phyloP scores from a whole-genome alignment of 2,888 invertebrate species.

The Macrophya annulata region DNA sequence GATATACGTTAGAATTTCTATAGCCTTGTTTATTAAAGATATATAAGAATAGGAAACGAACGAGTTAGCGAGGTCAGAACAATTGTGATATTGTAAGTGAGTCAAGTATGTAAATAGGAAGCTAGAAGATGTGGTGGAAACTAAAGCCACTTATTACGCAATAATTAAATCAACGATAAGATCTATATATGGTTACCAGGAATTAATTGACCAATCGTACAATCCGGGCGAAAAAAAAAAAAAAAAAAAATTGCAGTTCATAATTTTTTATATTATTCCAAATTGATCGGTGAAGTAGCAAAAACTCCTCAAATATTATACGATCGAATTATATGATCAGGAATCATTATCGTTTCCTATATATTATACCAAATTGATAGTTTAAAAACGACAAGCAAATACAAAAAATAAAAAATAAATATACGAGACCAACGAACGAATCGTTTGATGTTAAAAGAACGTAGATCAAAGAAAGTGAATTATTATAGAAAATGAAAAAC shows the following conservation, averaged over 20 bases:
- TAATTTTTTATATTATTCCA: background rate
- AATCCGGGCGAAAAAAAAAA: background rate
- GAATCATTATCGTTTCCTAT: background rate
- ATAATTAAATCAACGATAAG: background rate
- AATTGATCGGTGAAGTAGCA: background rate
- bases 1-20: slow-evolving; percentile 1
- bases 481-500: background rate
- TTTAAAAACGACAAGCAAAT: background rate
- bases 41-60: background rate
- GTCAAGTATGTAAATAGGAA: slow-evolving; percentile 11
- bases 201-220: background rate
- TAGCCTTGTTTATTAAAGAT: slow-evolving; percentile 4
- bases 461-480: too few species aligned
- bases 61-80: slow-evolving; percentile 2
- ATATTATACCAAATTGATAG: background rate
- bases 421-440: background rate
- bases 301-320: background rate
- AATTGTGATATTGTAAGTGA: background rate
- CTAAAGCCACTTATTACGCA: background rate
- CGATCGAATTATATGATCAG: background rate
- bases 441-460: background rate
- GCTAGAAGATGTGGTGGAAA: background rate
- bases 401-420: background rate
- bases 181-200: background rate
- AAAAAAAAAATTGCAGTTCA: too few species aligned